Base-by-base conservation (phyloP, 2,113 vertebrate species). In the Nesospiza acunhae region DNA sequence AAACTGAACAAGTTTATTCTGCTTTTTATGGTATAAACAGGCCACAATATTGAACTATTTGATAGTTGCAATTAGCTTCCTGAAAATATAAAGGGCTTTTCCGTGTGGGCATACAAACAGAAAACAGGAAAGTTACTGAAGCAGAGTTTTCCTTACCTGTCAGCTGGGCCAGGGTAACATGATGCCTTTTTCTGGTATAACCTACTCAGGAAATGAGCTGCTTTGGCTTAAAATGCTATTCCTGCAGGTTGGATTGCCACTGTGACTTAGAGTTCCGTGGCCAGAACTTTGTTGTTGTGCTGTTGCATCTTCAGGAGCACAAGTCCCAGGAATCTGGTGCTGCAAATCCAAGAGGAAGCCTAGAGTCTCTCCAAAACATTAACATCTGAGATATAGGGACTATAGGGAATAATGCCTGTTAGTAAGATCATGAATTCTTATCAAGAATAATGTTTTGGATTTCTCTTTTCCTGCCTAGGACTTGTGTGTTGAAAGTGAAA, bases 191-290 rank as follows among this genome's bases (percentile, higher is more conserved):
- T 77, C 28, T 19, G 27, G 13, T 63, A 4, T 13, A 75, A 31
- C 23, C 26, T 52, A 11, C 37, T 50, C 18, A 13, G 46, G 44
- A 59, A 55, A 64, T 56, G 22, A 72, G 13, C 39, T 67, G 42
- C 47, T 3, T 7, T 37, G 44, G 55, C 52, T 82, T 63, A 7
- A 41, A 21, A 18, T 27, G 33, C 7, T n/a, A 14, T 33, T 68
- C 4, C 3, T 27, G 2, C 2, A 8, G 41, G 22, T 3, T 66
- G 64, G 47, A 9, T 74, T 67, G 33, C 84, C 17, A 3, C 67
- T n/a, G 46, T 28, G 35, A 10, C 23, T 50, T 17, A 1, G 0
- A 50, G 66, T 9, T 59, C 66, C 18, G 0, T 2, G 47, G 15
- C 13, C 78, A 68, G 60, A 46, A 42, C 56, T 78, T 64, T 64